Evolutionary conservation across 2,888 invertebrate species (phyloP), one percentile per base, ranked within the genome.

Genomic region (Hemicrepidius hirtus): DNA sequence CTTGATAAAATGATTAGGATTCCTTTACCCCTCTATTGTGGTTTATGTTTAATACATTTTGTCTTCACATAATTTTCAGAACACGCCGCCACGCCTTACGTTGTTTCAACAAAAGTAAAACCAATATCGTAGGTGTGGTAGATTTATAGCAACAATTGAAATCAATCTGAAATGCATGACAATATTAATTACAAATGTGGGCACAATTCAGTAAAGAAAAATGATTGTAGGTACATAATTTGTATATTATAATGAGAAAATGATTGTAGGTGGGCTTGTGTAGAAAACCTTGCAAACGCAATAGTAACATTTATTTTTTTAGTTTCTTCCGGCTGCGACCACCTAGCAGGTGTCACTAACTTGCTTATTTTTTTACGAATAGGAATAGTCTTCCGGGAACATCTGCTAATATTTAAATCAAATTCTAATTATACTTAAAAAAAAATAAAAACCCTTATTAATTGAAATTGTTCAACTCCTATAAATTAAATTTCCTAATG

Each of bases 281-380:
- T 46, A 3, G 46, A 46, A 46, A 46, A 46, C 46, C 46, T 46
- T 46, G 46, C 46, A 46, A 46, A 46, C 46, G 46, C 46, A 46
- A 46, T 2, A 46, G 16, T 10, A 13, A 18, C 46, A 46, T 46
- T 46, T 16, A 41, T 37, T 41, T 41, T 46, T 46, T 32, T 9
- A 32, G 4, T 18, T 46, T 46, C 16, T 46, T 16, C 16, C 10
- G 16, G 46, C 7, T 7, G 16, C 18, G 6, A 46, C n/a, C 6
- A 46, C 20, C 13, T 1, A 18, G 46, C 18, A 46, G 46, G 46
- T 46, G 46, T 18, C 18, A 10, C 18, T 40, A 13, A 4, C 4
- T 10, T 18, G 7, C 1, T 46, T 18, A 46, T 20, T 6, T 32
- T 32, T 32, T 32, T 32, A 32, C 32, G 1, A 32, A 28, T 28